phyloP scores from a whole-genome alignment of 2,797 vertebrate genomes.

The Sus cebifrons region DNA sequence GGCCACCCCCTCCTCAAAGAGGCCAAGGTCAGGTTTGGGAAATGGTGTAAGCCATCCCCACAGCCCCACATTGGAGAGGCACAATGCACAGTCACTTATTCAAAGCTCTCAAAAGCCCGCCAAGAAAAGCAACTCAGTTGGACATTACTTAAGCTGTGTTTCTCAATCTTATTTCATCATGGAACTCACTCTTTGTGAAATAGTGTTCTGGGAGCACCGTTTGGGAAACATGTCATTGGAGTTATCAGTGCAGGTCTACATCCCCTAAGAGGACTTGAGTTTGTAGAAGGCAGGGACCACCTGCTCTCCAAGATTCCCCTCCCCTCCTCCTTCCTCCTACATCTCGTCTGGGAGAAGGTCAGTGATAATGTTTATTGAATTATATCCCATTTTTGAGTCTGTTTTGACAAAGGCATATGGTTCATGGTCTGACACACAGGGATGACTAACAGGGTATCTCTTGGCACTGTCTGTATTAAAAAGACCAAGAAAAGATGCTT shows the following conservation, averaged over 20 bases:
- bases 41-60: background rate
- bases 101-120: background rate
- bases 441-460: background rate
- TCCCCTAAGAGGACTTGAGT: background rate
- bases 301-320: background rate
- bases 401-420: background rate
- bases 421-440: background rate
- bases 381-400: background rate
- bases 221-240: background rate
- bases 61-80: accelerated
- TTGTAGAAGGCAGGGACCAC: background rate
- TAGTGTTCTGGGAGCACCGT: background rate
- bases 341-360: background rate
- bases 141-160: background rate
- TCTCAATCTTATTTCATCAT: background rate
- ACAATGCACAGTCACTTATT: background rate
- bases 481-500: background rate
- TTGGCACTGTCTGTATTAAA: background rate
- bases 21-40: slow-evolving; percentile 51
- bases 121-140: background rate
- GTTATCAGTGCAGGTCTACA: background rate
- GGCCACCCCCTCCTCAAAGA: background rate
- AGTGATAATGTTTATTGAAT: background rate
- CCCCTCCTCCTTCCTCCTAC: background rate
- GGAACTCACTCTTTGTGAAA: background rate